phyloP scores from a whole-genome alignment of 2,888 invertebrate species.

The Heliconius hortense region DNA sequence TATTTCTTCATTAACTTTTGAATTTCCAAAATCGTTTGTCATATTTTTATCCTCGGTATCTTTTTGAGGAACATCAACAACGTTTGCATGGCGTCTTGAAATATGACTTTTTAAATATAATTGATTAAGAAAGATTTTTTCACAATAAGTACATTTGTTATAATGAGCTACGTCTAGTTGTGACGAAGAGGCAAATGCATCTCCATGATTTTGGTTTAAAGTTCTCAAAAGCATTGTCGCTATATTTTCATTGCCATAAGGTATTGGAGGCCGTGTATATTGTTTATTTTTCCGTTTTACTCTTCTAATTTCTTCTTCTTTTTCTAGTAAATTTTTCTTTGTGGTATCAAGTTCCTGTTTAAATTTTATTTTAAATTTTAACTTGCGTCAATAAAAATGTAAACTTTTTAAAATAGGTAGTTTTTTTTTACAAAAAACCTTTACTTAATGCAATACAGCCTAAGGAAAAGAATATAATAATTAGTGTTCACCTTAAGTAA shows the following conservation, averaged over 20 bases:
- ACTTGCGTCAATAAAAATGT: neutral
- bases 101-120: conserved; percentile 84
- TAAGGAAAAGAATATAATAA: neutral
- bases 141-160: conserved; percentile 84
- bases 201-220: conserved; percentile 61
- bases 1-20: conserved; percentile 78
- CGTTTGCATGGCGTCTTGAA: conserved; percentile 79
- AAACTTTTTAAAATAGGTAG: neutral
- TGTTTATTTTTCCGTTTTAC: conserved; percentile 75
- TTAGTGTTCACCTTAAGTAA: conserved; percentile 71
- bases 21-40: conserved; percentile 74
- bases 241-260: conserved; percentile 74
- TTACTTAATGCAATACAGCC: neutral
- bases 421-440: neutral
- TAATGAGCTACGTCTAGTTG: conserved; percentile 65
- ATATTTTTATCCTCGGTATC: conserved; percentile 50
- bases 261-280: conserved; percentile 57
- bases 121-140: conserved; percentile 85
- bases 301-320: conserved; percentile 77
- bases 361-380: neutral
- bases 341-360: conserved; percentile 79
- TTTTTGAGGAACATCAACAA: conserved; percentile 60
- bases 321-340: conserved; percentile 73
- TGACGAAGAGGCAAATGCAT: conserved; percentile 60
- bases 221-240: conserved; percentile 75